Evolutionary conservation across 2,113 vertebrate genomes (phyloP).

Genomic region (Cyphomyrus plagiostoma): DNA sequence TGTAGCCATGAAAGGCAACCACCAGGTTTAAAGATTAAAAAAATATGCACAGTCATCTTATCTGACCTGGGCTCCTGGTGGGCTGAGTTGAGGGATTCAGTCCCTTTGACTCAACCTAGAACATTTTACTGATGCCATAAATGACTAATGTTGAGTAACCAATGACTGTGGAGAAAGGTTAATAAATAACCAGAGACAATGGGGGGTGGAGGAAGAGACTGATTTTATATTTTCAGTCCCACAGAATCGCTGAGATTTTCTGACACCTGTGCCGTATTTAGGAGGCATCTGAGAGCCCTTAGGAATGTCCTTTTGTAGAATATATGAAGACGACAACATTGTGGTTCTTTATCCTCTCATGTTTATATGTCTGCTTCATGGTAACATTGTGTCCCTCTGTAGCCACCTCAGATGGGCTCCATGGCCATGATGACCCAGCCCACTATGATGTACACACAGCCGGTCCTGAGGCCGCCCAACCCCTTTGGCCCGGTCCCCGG

Average conservation of each 20-base stretch:
- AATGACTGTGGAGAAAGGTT: conserved; percentile 16
- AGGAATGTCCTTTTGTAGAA: background rate
- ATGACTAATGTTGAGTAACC: background rate
- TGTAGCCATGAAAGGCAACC: background rate
- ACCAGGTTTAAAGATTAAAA: background rate
- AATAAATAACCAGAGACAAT: conserved; percentile 21
- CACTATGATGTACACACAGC: conserved; percentile 88
- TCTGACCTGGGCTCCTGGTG: background rate
- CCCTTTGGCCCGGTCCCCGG: conserved; percentile 83
- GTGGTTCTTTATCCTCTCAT: background rate
- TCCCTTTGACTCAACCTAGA: background rate
- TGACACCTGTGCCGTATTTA: background rate
- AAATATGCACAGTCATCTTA: background rate
- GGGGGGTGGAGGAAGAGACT: background rate
- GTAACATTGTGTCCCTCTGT: conserved; percentile 13
- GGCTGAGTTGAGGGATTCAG: background rate
- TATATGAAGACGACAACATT: background rate
- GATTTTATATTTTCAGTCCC: background rate
- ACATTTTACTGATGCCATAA: background rate
- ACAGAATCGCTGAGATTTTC: background rate
- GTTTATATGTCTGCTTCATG: background rate
- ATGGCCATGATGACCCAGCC: conserved; percentile 88
- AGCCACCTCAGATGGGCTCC: conserved; percentile 81
- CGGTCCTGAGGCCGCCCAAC: conserved; percentile 87
- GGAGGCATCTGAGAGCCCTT: background rate